Conservation (phyloP, 2,888 invertebrate species). For the Cerceris rybyensis region DNA sequence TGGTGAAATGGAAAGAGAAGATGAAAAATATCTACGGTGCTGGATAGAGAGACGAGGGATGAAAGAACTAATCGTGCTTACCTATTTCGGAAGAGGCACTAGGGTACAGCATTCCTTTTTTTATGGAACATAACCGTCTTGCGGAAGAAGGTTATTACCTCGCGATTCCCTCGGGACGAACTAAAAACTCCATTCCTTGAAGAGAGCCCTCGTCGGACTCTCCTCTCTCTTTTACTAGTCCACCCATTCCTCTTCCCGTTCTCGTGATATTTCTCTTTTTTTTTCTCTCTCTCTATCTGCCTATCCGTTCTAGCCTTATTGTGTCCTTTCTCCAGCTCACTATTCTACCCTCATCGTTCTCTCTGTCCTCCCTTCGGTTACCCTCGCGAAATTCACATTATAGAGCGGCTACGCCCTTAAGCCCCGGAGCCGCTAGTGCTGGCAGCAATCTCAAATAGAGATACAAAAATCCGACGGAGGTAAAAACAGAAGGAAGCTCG, state of each 20-base stretch:
- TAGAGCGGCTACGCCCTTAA: slow-evolving; percentile 40
- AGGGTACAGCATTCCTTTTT: slow-evolving; percentile 47
- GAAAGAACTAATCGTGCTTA: slow-evolving; percentile 45
- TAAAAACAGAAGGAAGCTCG: slow-evolving; percentile 58
- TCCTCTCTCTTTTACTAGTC: slow-evolving; percentile 18
- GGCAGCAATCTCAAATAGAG: slow-evolving; percentile 59
- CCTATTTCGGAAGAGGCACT: slow-evolving; percentile 35
- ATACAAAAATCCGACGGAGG: slow-evolving; percentile 52
- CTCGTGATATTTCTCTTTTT: slow-evolving; percentile 11
- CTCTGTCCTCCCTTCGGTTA: slow-evolving; percentile 24
- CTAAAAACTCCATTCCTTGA: slow-evolving; percentile 63
- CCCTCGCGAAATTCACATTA: slow-evolving; percentile 44
- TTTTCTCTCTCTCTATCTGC: slow-evolving; percentile 4
- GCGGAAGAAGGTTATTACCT: slow-evolving; percentile 67
- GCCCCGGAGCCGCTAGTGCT: slow-evolving; percentile 22
- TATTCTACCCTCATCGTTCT: slow-evolving; percentile 15
- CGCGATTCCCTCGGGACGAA: slow-evolving; percentile 61
- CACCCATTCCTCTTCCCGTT: slow-evolving; percentile 13
- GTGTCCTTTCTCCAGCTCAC: slow-evolving; percentile 5
- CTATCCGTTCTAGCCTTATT: slow-evolving; percentile 7
- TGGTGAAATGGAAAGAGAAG: neutral
- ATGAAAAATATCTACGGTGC: neutral
- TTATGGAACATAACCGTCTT: slow-evolving; percentile 63
- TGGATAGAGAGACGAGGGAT: neutral
- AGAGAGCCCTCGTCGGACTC: slow-evolving; percentile 21